Base-by-base conservation (phyloP, 2,797 vertebrate species). In the Platyrinchus mystaceus region DNA sequence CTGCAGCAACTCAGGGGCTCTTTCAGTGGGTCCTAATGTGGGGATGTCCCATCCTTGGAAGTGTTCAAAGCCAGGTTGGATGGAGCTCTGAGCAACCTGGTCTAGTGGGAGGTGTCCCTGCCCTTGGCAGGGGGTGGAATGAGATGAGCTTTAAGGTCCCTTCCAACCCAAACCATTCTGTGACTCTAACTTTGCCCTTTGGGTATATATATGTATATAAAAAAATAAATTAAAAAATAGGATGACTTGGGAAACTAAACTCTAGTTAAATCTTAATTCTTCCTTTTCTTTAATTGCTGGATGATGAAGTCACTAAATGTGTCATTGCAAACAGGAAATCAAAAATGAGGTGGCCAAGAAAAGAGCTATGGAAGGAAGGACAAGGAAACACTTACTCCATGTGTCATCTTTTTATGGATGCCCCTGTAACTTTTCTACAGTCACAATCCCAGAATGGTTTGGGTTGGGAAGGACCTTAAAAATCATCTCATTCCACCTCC, bases 11-110 rank as follows among this genome's bases (percentile, higher is more conserved):
- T 4, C 55, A 34, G 1, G 36, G 30, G 52, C 71, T 52, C 55
- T 58, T 44, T 11, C 21, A 68, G 6, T 28, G 36, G 2, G 5
- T 5, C 84, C 84, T 19, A n/a, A 24, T 2, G 0, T 1, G 21
- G 70, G 41, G 2, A 10, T 39, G 13, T 12, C 16, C 22, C 41
- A 12, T 9, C 62, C 55, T 64, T 63, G 56, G 16, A 22, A 37
- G 32, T 22, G 36, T 6, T 22, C 44, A 58, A 44, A 79, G 23
- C 32, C 41, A 24, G 32, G 3, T 0, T 69, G 43, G 71, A 26
- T 22, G 50, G 71, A n/a, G 10, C 43, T 64, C 14, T 71, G 70
- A 39, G 32, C 26, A 23, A 0, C 8, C 18, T 58, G 59, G 34
- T 39, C 3, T 0, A 4, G 21, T 13, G 58, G 21, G 12, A 46